Evolutionary conservation across 2,797 vertebrate species (phyloP).

Genomic region (Psittacula echo): DNA sequence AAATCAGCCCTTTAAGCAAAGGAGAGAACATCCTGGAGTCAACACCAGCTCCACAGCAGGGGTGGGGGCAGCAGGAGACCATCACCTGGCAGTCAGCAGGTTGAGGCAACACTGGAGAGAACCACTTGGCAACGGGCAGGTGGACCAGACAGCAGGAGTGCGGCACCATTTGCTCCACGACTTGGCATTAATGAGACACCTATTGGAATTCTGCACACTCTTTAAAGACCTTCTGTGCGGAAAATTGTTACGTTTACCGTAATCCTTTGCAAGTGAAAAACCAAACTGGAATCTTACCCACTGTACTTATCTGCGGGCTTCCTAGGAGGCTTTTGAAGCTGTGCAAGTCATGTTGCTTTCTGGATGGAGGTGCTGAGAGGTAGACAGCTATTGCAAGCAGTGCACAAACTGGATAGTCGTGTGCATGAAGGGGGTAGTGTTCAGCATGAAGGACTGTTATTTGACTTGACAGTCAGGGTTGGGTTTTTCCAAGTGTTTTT

Average conservation of each 20-base stretch:
- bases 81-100: constrained; percentile 54
- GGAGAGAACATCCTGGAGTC: neutral
- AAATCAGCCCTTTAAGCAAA: constrained; percentile 19
- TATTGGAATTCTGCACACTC: constrained; percentile 55
- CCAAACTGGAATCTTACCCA: neutral
- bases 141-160: constrained; percentile 71
- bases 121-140: constrained; percentile 67
- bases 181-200: constrained; percentile 76
- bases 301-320: constrained; percentile 1
- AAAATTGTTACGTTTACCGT: neutral
- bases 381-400: neutral
- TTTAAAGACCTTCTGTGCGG: constrained; percentile 50
- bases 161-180: constrained; percentile 3
- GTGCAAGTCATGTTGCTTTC: neutral
- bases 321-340: constrained; percentile 26
- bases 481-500: neutral
- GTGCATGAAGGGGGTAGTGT: neutral
- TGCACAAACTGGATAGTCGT: neutral
- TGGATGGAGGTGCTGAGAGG: constrained; percentile 22
- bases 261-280: constrained; percentile 16
- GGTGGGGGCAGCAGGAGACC: constrained; percentile 34
- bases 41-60: neutral
- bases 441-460: neutral
- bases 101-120: constrained; percentile 22
- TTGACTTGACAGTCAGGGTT: constrained; percentile 18